These are phyloP conservation scores for Sphaerophoria taeniata DNA, from an alignment of 2,888 invertebrate genomes.

Conservation along the genomic window DNA sequence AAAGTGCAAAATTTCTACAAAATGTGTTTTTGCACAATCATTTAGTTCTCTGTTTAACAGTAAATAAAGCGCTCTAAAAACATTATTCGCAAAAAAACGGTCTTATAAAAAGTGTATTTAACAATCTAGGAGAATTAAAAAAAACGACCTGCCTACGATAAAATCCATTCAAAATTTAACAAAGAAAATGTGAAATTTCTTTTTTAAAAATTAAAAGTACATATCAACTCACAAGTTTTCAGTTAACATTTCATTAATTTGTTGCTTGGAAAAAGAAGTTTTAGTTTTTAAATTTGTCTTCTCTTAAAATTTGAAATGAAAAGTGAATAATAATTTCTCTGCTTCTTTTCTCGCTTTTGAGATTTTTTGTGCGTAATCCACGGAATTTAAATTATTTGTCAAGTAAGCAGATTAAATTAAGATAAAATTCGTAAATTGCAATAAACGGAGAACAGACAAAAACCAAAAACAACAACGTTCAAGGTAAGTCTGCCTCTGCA, in stretches of 20 bases:
- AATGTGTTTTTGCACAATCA: constrained; percentile 54
- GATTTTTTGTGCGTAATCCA: constrained; percentile 32
- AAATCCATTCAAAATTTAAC: constrained; percentile 51
- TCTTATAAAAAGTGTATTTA: constrained; percentile 26
- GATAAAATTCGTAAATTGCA: constrained; percentile 23
- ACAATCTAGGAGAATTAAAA: constrained; percentile 21
- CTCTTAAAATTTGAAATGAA: constrained; percentile 8
- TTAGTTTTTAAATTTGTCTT: constrained; percentile 24
- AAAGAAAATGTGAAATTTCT: constrained; percentile 63
- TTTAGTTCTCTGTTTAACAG: constrained; percentile 32
- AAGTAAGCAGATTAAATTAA: constrained; percentile 36
- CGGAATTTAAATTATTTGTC: constrained; percentile 46
- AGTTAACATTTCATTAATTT: background rate
- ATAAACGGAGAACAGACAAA: constrained; percentile 5
- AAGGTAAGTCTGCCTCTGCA: constrained; percentile 53
- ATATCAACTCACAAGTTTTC: background rate
- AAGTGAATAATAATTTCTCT: constrained; percentile 45
- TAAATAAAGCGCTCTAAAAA: constrained; percentile 42
- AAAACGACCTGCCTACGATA: constrained; percentile 45
- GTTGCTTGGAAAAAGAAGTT: constrained; percentile 14
- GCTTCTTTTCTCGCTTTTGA: constrained; percentile 49
- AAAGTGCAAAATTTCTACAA: constrained; percentile 57
- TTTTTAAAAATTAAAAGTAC: background rate
- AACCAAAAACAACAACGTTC: constrained; percentile 22
- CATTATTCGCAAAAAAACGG: background rate